Base-by-base conservation (phyloP, 2,888 invertebrate species). In the Spilarctia lutea region DNA sequence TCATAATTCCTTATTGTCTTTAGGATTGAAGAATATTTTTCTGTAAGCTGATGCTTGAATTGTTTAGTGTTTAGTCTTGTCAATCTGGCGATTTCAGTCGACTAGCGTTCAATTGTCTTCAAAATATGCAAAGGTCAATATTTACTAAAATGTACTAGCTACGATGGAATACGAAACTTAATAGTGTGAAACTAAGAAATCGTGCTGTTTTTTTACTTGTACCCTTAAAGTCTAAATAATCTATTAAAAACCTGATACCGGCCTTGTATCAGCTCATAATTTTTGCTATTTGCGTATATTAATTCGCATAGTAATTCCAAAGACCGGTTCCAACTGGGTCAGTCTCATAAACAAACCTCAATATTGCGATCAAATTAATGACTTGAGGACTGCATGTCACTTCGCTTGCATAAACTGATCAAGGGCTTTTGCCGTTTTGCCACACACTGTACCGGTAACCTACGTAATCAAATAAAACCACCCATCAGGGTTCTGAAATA, bases 201-300 rank as follows among this genome's bases (percentile, higher is more conserved):
- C n/a, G 56, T 56, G 11, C n/a, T n/a, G 56, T n/a, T n/a, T 11
- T 56, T 56, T 56, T 56, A 20, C 20, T n/a, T n/a, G n/a, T n/a
- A n/a, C 48, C 16, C 42, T 33, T 42, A 42, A 13, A 45, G 35
- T 42, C 45, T 45, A 45, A 45, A 45, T 45, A 16, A 45, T 4
- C 60, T 60, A 27, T 60, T 27, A 20, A 74, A 72, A 78, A 68
- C 75, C 65, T n/a, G 74, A 76, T 75, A 68, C 65, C 72, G 83
- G 81, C 90, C 90, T 90, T 89, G 90, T 89, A 76, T 86, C 84
- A 83, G 78, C 84, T 87, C 83, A 86, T 85, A 77, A 85, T 82
- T 85, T 83, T 83, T 84, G 76, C 73, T 74, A 81, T 84, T 81
- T 76, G 78, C 76, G 60, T 52, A 56, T 75, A 66, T 90, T 88